Base-by-base conservation (phyloP, 2,113 vertebrate genomes). In the Halcyon malimbica region DNA sequence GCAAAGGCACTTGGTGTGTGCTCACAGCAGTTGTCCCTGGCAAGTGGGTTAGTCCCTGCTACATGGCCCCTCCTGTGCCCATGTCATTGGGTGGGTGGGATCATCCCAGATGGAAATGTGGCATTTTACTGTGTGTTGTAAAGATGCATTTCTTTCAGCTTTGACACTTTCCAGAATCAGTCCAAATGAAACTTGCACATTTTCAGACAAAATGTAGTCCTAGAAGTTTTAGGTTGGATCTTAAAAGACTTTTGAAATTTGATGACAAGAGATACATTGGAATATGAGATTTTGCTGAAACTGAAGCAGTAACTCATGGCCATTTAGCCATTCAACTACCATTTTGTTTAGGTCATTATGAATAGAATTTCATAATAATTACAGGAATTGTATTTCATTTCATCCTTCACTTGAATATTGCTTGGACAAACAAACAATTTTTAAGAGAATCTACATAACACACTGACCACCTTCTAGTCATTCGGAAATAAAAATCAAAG, bases 21-120 rank as follows among this genome's bases (percentile, higher is more conserved):
- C 26, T 73, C 2, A 0, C 0, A 1, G 10, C 0, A 0, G 5
- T 16, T 8, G 10, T 11, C 25, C 41, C 24, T 31, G 59, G 33
- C 18, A 26, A 5, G 7, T 19, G 37, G 21, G 20, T 35, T n/a
- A 16, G 3, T 56, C n/a, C 21, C 60, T 53, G 11, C 44, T 25
- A 20, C 26, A 2, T 33, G 19, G 18, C 13, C 28, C 7, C 26
- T 24, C 18, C n/a, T 13, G 2, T 59, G 23, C 63, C 41, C 3
- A 1, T 44, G 3, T 14, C 2, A 1, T 8, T 14, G 56, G 11
- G 33, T 16, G 7, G 8, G 17, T 73, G 65, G 35, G 46, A 26
- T 56, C 3, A 2, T 63, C 29, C 17, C 53, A 74, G 5, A 2
- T 74, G 77, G 20, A 87, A 63, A 46, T 3, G 3, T 53, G 54